These are phyloP conservation scores for Tuberolachnus salignus DNA, from an alignment of 2,888 invertebrate genomes.

Conservation along the genomic window DNA sequence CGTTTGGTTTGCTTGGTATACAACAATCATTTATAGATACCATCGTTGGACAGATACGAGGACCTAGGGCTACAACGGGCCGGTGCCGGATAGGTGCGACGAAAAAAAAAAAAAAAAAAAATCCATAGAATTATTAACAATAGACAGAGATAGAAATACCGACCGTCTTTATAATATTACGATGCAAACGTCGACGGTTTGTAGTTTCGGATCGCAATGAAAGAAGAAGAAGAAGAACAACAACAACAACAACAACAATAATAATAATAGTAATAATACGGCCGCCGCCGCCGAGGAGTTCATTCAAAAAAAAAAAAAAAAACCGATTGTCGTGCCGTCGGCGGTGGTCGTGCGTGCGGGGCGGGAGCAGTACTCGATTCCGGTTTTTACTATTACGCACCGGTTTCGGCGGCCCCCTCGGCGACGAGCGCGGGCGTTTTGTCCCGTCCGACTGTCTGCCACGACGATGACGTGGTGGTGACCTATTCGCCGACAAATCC, in stretches of 20 bases:
- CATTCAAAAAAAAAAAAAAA: conserved; percentile 23
- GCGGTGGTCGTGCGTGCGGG: neutral
- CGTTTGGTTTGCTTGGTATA: too few species aligned
- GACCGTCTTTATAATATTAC: neutral
- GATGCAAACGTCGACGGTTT: neutral
- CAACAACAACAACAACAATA: conserved; percentile 27
- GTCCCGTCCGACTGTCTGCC: conserved; percentile 47
- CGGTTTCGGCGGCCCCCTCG: conserved; percentile 8
- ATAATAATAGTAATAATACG: neutral
- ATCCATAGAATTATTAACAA: too few species aligned
- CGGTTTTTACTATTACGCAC: conserved; percentile 17
- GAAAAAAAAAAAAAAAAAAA: too few species aligned
- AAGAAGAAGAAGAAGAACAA: conserved; percentile 2
- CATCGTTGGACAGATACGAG: too few species aligned
- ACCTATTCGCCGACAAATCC: neutral
- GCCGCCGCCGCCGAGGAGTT: neutral
- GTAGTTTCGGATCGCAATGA: too few species aligned
- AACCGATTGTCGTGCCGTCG: neutral
- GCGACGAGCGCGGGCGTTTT: neutral
- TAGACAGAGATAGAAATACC: too few species aligned
- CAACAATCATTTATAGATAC: too few species aligned
- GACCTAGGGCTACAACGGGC: too few species aligned
- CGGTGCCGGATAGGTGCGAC: too few species aligned
- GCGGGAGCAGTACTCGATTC: too few species aligned
- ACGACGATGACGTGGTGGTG: neutral